A percentile compares a stretch with the other conserved stretches of the same genome.
phyloP scores from a whole-genome alignment of 2,113 vertebrate genomes.

The Eolophus roseicapilla region DNA sequence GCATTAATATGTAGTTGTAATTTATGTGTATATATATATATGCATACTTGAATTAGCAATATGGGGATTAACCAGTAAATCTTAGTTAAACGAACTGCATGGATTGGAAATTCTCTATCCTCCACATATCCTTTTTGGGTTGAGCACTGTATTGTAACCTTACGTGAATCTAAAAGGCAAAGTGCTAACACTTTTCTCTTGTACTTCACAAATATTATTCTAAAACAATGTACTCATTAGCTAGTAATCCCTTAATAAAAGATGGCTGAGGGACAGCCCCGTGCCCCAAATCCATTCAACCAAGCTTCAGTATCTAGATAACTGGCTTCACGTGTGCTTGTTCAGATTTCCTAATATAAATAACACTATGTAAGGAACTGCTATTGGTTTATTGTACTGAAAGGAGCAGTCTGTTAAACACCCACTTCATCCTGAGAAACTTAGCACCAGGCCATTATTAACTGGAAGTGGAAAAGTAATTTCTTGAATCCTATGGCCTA shows the following conservation, averaged over 20 bases:
- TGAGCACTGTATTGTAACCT: neutral
- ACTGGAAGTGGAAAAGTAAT: neutral
- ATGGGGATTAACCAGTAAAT: neutral
- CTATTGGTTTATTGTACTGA: neutral
- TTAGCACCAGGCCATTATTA: neutral
- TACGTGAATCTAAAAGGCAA: neutral
- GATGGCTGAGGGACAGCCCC: fast-evolving
- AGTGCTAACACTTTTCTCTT: neutral
- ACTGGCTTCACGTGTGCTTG: neutral
- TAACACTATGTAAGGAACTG: neutral
- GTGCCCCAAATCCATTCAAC: neutral
- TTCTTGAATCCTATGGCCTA: neutral
- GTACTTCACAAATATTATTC: neutral
- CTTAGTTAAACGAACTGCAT: neutral
- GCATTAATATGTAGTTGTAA: neutral
- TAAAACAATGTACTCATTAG: neutral
- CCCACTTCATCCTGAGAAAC: neutral
- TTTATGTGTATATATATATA: neutral
- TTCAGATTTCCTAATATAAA: neutral
- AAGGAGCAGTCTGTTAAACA: neutral
- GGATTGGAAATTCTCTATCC: neutral
- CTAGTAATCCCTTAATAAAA: neutral
- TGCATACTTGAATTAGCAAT: neutral
- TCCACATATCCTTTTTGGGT: fast-evolving
- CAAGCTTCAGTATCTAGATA: neutral